Evolutionary conservation across 2,797 vertebrate genomes (phyloP), one percentile per base, ranked within the genome.

Genomic region (Melanotaenia parkinsoni): DNA sequence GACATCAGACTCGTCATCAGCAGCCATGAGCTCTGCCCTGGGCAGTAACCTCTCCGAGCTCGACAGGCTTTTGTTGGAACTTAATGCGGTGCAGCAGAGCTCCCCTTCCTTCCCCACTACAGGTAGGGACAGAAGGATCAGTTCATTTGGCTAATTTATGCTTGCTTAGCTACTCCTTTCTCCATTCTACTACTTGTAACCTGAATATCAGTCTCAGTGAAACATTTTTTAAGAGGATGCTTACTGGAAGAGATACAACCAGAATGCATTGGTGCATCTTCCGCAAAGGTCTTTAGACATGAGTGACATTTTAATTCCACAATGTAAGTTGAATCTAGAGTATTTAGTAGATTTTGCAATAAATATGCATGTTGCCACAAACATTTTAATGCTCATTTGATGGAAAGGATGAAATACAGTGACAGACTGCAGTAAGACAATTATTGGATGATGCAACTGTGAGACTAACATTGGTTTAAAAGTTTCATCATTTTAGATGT

Each of bases 41-140:
- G 98, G 97, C 80, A 97, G 95, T 82, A 99, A 99, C 91, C 94
- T 99, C 26, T 99, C 98, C 0, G 98, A 99, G 91, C 95, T 99
- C 24, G 98, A 99, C 92, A 94, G 97, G 33, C 95, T 99, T 67
- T 94, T 99, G 64, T 91, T 98, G 88, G 98, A 99, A 75, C 95
- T 99, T 58, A 99, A 99, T 0, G 96, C 97, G 0, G 98, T 99
- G 75, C 98, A 99, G 64, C 96, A 98, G 73, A 96, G 93, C 70
- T 94, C 96, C 0, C 86, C 95, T 13, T 93, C 93, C 0, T 96
- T 95, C 89, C 94, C 96, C 83, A 93, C 95, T 20, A 91, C 95
- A 95, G 97, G 98, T 98, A 89, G 5, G 57, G 28, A 32, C 24
- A 16, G 16, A 47, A 24, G 16, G 1, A 6, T 43, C 20, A 32